Percentiles rank a stretch among this genome's conserved stretches.
These are phyloP conservation scores for Pheucticus melanocephalus DNA, from an alignment of 2,113 vertebrate genomes.

Conservation along the genomic window DNA sequence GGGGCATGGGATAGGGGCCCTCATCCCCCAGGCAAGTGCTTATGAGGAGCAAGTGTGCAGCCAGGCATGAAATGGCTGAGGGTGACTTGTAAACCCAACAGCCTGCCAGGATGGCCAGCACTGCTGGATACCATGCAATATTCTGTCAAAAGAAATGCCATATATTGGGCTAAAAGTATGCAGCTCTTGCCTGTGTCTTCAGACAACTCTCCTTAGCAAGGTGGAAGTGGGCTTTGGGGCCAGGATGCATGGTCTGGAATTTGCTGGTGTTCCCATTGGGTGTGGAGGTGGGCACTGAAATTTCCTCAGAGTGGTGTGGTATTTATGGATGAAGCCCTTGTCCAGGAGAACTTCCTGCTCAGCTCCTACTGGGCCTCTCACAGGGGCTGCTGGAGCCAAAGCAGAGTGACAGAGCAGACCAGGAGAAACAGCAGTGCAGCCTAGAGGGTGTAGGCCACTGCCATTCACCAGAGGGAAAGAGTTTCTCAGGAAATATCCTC, in stretches of 20 bases:
- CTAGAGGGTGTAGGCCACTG: neutral
- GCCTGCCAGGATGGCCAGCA: neutral
- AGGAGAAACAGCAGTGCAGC: neutral
- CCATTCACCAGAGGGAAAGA: neutral
- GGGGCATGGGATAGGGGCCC: accelerated
- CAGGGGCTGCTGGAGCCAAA: neutral
- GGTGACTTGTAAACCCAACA: neutral
- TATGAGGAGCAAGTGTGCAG: accelerated
- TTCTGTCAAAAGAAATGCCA: neutral
- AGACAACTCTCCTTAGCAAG: neutral
- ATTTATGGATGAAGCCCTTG: neutral
- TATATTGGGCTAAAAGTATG: neutral
- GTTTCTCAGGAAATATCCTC: neutral
- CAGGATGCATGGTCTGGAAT: neutral
- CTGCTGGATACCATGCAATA: neutral
- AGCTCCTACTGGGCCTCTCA: neutral
- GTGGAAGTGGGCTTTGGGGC: neutral
- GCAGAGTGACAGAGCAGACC: neutral
- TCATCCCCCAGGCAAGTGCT: neutral
- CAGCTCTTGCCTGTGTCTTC: neutral
- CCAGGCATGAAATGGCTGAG: neutral
- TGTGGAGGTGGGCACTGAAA: neutral
- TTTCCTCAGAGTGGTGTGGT: neutral
- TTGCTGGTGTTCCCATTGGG: neutral
- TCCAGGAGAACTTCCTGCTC: neutral